phyloP scores from a whole-genome alignment of 2,113 vertebrate genomes.

The Myrmophylax atrothorax region DNA sequence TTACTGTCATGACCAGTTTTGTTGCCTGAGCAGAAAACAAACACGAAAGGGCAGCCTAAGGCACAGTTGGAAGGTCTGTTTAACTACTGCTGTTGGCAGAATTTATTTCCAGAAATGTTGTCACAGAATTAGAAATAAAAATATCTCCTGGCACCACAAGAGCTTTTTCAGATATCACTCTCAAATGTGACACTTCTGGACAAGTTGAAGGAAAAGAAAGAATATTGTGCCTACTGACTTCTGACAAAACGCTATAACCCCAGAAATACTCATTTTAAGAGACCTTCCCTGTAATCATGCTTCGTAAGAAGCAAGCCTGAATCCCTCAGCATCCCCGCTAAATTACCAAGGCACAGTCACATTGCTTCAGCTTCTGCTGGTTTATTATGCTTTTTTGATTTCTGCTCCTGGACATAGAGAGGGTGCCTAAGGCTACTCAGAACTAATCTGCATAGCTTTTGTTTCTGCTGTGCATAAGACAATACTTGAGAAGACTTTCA shows the following conservation, averaged over 20 bases:
- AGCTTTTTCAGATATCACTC: not conserved
- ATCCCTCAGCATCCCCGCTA: not conserved
- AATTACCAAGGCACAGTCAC: not conserved
- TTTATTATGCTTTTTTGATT: not conserved
- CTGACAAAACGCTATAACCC: not conserved
- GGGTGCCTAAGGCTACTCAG: not conserved
- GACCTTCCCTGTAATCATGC: not conserved
- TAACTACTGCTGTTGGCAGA: slow-evolving; percentile 31
- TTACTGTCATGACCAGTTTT: slow-evolving; percentile 16
- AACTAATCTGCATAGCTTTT: not conserved
- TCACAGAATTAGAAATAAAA: slow-evolving; percentile 28
- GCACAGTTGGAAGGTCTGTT: slow-evolving; percentile 9
- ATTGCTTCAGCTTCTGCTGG: not conserved
- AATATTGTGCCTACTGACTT: not conserved
- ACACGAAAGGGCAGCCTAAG: not conserved
- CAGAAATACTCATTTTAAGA: not conserved
- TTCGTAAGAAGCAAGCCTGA: not conserved
- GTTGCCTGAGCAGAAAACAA: slow-evolving; percentile 40
- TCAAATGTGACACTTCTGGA: not conserved
- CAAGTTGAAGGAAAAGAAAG: not conserved
- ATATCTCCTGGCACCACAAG: not conserved
- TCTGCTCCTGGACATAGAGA: not conserved
- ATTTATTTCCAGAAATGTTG: slow-evolving; percentile 20
- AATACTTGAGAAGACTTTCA: not conserved
- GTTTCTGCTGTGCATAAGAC: not conserved